phyloP scores from a whole-genome alignment of 1,140 invertebrate species.

The Drosophila nasuta region DNA sequence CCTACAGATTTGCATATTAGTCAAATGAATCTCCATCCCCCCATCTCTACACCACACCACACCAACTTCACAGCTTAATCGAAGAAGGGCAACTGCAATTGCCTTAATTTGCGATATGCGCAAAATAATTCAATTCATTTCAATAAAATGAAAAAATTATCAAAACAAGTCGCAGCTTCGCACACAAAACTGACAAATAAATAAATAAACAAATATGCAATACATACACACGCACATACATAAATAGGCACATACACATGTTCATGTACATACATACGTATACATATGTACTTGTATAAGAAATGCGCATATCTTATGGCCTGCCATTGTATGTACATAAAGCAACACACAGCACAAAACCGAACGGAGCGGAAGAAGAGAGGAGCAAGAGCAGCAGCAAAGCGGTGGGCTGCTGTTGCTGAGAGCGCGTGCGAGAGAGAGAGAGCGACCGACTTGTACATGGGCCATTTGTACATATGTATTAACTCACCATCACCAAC shows the following conservation, averaged over 20 bases:
- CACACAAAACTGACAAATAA: constrained; percentile 60
- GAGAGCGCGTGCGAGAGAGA: constrained; percentile 55
- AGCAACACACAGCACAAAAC: constrained; percentile 25
- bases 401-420: constrained; percentile 47
- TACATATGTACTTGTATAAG: constrained; percentile 58
- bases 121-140: constrained; percentile 62
- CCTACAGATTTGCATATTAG: constrained; percentile 70
- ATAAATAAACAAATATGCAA: constrained; percentile 69
- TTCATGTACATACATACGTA: constrained; percentile 12
- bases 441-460: constrained; percentile 65
- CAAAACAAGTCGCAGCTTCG: constrained; percentile 76
- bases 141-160: constrained; percentile 66
- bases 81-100: constrained; percentile 22
- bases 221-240: constrained; percentile 57
- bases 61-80: neutral
- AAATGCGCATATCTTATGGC: constrained; percentile 83
- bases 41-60: neutral
- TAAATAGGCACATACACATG: constrained; percentile 30
- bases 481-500: constrained; percentile 67
- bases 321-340: constrained; percentile 74
- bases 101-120: constrained; percentile 32
- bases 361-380: constrained; percentile 43
- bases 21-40: constrained; percentile 25
- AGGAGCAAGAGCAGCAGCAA: constrained; percentile 29
- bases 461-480: constrained; percentile 63